Evolutionary conservation across 2,113 vertebrate genomes (phyloP).

Genomic region (Rhadina sibilatrix): DNA sequence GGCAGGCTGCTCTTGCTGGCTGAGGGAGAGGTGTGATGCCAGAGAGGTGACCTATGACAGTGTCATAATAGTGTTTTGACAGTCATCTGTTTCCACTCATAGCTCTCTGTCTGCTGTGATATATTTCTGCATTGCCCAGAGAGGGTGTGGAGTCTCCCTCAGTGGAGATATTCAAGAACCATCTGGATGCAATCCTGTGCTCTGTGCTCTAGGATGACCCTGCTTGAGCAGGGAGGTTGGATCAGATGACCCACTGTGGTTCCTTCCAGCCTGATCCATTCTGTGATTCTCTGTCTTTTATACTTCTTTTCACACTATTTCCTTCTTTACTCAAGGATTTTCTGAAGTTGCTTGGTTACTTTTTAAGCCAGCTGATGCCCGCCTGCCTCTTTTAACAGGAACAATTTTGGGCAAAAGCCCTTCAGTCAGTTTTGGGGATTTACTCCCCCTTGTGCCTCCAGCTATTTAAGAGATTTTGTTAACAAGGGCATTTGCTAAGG

Average conservation of each 20-base stretch:
- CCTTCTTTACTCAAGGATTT: not conserved
- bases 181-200: not conserved
- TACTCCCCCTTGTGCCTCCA: not conserved
- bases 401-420: not conserved
- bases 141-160: not conserved
- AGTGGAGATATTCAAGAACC: not conserved
- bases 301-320: not conserved
- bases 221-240: not conserved
- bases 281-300: not conserved
- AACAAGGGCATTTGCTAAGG: not conserved
- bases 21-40: not conserved
- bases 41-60: not conserved
- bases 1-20: not conserved
- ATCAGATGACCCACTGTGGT: not conserved
- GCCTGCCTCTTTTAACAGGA: not conserved
- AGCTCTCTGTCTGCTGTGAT: not conserved
- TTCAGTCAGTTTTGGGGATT: not conserved
- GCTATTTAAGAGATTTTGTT: not conserved
- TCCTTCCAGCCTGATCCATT: not conserved
- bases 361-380: not conserved
- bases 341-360: not conserved
- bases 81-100: not conserved
- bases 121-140: not conserved
- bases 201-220: accelerated
- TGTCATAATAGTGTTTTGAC: not conserved